A percentile compares a stretch with the other conserved stretches of the same genome.
Evolutionary conservation across 2,888 invertebrate species (phyloP).

Genomic region (Hipparchia semele): DNA sequence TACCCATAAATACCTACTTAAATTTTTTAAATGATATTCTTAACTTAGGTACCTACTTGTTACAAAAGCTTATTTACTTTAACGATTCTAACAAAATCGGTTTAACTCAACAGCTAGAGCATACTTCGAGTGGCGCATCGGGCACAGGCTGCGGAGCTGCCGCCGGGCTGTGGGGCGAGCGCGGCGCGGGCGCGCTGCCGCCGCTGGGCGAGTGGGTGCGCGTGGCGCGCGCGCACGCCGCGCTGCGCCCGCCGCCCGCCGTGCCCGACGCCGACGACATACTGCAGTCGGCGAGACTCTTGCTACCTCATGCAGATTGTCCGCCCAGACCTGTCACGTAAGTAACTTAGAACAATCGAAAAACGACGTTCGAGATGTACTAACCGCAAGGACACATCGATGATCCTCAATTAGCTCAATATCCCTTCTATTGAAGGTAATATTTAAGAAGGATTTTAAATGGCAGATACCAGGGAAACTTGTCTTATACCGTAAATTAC

Average conservation of each 20-base stretch:
- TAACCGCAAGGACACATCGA: too few relatives aligned
- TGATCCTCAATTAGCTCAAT: too few relatives aligned
- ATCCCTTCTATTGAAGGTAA: too few relatives aligned
- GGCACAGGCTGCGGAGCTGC: conserved; percentile 51
- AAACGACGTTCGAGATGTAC: too few relatives aligned
- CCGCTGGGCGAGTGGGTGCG: conserved; percentile 96
- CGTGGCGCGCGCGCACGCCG: conserved; percentile 91
- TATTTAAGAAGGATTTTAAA: too few relatives aligned
- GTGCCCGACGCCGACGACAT: conserved; percentile 94
- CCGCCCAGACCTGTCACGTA: conserved; percentile 90
- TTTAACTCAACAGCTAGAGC: conserved; percentile 67
- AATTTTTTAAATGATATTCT: too few relatives aligned
- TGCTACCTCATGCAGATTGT: conserved; percentile 95
- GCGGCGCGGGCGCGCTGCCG: conserved; percentile 94
- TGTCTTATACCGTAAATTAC: too few relatives aligned
- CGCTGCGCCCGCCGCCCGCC: conserved; percentile 89
- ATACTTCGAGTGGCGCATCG: conserved; percentile 61
- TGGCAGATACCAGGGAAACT: too few relatives aligned
- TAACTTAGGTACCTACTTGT: too few relatives aligned
- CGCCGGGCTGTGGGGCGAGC: conserved; percentile 88
- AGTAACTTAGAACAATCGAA: conserved; percentile 38
- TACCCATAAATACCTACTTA: too few relatives aligned
- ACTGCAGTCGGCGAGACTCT: conserved; percentile 92
- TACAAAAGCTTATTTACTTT: too few relatives aligned
- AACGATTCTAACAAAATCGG: not conserved